A percentile compares a stretch with the other conserved stretches of the same genome.
Evolutionary conservation across 2,797 vertebrate species (phyloP).

Genomic region (Okamejei kenojei): DNA sequence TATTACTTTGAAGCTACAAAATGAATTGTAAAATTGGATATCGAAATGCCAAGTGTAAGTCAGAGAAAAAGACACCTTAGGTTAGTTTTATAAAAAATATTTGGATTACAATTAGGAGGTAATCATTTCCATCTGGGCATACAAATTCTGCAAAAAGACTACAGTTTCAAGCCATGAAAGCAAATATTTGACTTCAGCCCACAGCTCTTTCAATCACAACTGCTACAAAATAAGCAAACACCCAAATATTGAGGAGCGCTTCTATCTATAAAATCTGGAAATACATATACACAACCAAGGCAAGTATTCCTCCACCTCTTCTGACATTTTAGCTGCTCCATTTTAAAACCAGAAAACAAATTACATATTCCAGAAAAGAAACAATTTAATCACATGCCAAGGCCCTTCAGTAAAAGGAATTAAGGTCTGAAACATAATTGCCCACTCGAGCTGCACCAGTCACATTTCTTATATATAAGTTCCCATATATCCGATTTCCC

Average conservation of each 20-base stretch:
- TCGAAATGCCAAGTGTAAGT: background rate
- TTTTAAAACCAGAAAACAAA: slow-evolving; percentile 16
- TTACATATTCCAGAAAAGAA: background rate
- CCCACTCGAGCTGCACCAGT: background rate
- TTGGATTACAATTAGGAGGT: slow-evolving; percentile 47
- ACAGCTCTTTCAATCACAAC: slow-evolving; percentile 35
- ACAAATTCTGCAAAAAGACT: slow-evolving; percentile 42
- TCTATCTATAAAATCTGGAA: slow-evolving; percentile 39
- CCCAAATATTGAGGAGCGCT: slow-evolving; percentile 10
- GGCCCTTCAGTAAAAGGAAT: background rate
- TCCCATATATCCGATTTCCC: background rate
- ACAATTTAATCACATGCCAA: slow-evolving; percentile 6
- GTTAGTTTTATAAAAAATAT: slow-evolving; percentile 52
- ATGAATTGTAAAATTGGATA: background rate
- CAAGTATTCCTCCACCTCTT: background rate
- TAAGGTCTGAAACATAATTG: background rate
- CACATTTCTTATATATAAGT: background rate
- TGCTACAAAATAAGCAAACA: background rate
- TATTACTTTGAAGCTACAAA: background rate
- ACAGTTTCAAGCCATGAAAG: slow-evolving; percentile 45
- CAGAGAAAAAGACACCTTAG: slow-evolving; percentile 49
- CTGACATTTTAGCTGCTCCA: background rate
- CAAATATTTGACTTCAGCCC: slow-evolving; percentile 44
- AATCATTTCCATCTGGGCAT: slow-evolving; percentile 52
- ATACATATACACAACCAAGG: slow-evolving; percentile 47